phyloP scores from a whole-genome alignment of 2,797 vertebrate genomes.

The Cynopterus sphinx region DNA sequence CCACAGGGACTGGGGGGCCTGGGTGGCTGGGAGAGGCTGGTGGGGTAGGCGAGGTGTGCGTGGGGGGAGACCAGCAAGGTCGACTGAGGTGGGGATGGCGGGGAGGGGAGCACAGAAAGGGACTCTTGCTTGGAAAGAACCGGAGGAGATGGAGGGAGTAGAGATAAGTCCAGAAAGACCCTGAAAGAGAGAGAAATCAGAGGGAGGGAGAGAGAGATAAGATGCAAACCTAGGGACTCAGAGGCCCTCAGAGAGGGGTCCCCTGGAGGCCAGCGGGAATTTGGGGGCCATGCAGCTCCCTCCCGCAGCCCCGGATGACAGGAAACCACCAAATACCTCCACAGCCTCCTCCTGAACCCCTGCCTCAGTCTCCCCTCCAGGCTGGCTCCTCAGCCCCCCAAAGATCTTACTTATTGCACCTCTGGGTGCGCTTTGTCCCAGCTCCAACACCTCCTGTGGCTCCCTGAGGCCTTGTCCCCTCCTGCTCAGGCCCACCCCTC shows the following conservation, averaged over 20 bases:
- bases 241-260: background rate
- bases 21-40: background rate
- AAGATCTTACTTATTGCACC: background rate
- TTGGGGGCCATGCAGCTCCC: background rate
- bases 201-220: background rate
- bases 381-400: background rate
- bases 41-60: fast-evolving
- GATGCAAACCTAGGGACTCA: no score
- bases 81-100: fast-evolving
- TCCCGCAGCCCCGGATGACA: background rate
- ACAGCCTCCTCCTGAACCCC: background rate
- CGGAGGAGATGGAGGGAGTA: slow-evolving; percentile 55
- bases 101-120: background rate
- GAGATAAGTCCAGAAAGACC: background rate
- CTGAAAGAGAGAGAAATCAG: background rate
- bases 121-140: background rate
- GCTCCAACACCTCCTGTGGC: background rate
- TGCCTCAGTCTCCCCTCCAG: background rate
- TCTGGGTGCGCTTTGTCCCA: background rate
- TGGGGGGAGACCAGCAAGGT: background rate
- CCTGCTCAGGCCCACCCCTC: background rate
- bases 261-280: background rate
- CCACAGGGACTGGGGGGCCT: background rate
- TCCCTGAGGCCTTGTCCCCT: background rate
- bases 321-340: background rate